phyloP scores from a whole-genome alignment of 2,797 vertebrate genomes.

The Saxicola maurus region DNA sequence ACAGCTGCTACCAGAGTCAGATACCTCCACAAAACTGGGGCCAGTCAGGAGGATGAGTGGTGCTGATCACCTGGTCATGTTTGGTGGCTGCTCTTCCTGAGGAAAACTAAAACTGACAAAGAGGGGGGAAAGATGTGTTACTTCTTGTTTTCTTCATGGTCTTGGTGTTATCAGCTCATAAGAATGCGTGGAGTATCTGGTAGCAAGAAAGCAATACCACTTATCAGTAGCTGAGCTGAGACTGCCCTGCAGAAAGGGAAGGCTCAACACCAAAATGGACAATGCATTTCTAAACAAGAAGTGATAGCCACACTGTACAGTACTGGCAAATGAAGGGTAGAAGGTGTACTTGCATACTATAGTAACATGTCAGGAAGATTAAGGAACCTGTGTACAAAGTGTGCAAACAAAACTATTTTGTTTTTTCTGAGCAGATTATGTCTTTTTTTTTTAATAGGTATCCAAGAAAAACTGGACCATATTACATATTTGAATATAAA shows the following conservation, averaged over 20 bases:
- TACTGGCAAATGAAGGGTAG: neutral
- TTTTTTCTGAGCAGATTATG: neutral
- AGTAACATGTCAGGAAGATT: neutral
- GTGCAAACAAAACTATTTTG: neutral
- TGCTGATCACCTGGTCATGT: neutral
- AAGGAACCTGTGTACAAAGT: neutral
- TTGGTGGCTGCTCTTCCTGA: neutral
- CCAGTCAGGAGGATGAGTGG: neutral
- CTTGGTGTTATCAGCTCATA: neutral
- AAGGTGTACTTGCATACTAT: neutral
- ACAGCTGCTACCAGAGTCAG: neutral
- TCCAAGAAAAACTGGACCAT: slow-evolving; percentile 85
- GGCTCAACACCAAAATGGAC: neutral
- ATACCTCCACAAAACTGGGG: neutral
- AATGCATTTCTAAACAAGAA: neutral
- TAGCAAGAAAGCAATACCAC: neutral
- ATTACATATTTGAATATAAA: slow-evolving; percentile 86
- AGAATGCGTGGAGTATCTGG: rapidly evolving
- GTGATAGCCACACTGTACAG: rapidly evolving
- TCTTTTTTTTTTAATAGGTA: slow-evolving; percentile 73
- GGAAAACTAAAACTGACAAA: neutral
- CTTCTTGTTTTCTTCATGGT: neutral
- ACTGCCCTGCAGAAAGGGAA: neutral
- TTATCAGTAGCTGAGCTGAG: neutral
- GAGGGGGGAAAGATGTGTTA: neutral